A percentile compares a stretch with the other conserved stretches of the same genome.
Evolutionary conservation across 2,113 vertebrate species (phyloP).

Genomic region (Aviceda subcristata): DNA sequence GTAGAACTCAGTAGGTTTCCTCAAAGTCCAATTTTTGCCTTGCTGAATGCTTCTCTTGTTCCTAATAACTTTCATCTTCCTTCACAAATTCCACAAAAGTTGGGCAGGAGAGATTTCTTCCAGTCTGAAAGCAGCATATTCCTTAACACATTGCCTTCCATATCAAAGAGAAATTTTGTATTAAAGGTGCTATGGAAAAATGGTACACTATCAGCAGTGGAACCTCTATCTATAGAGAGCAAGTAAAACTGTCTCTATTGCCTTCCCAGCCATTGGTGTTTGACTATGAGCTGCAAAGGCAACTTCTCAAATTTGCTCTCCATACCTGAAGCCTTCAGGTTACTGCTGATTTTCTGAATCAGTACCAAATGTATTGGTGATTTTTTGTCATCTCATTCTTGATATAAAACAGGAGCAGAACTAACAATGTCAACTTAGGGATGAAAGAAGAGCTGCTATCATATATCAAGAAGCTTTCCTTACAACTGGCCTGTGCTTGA

Average conservation of each 20-base stretch:
- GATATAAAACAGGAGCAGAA: neutral
- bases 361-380: neutral
- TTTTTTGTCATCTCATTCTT: neutral
- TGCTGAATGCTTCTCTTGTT: slow-evolving; percentile 15
- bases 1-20: slow-evolving; percentile 37
- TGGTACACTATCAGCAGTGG: neutral
- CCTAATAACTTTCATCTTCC: slow-evolving; percentile 17
- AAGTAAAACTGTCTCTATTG: neutral
- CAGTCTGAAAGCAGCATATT: neutral
- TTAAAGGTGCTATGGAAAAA: neutral
- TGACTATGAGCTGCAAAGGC: neutral
- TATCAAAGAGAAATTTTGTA: neutral
- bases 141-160: neutral
- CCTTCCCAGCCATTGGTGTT: neutral
- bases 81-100: slow-evolving; percentile 41
- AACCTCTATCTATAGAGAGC: neutral
- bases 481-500: neutral
- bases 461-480: neutral
- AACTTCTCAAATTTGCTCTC: neutral
- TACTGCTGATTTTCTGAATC: neutral
- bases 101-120: neutral
- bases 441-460: neutral
- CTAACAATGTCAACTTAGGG: neutral
- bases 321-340: neutral
- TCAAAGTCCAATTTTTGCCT: neutral